These are phyloP conservation scores for Actinia equina DNA, from an alignment of 64 coral and sea anemone species.

Conservation along the genomic window DNA sequence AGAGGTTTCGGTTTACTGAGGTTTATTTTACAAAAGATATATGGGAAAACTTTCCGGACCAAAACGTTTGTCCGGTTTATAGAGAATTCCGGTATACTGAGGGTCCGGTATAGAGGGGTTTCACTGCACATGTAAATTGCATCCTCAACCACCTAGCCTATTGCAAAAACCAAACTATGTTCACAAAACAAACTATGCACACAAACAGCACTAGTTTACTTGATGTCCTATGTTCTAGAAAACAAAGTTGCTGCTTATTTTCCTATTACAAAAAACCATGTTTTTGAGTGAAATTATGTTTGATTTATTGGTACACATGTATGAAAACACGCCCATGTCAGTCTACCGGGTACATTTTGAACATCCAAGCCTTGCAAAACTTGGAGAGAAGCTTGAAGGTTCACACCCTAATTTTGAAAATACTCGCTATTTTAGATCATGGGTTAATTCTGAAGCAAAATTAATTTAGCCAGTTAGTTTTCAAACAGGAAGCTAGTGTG, in stretches of 20 bases:
- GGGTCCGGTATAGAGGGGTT: neutral
- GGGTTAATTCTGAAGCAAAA: conserved; percentile 74
- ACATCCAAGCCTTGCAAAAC: conserved; percentile 32
- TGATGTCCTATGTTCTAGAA: conserved; percentile 76
- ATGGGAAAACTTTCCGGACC: no score
- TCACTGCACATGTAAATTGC: conserved; percentile 6
- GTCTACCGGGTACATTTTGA: conserved; percentile 55
- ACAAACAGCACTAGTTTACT: conserved; percentile 53
- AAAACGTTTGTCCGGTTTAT: no score
- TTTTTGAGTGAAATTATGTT: conserved; percentile 52
- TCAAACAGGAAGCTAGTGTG: neutral
- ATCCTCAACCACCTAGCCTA: neutral
- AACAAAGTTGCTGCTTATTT: conserved; percentile 52
- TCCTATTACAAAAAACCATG: conserved; percentile 49
- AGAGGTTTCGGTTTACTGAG: no score
- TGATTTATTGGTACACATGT: conserved; percentile 52
- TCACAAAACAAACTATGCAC: conserved; percentile 23
- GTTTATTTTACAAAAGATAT: no score
- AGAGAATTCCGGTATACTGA: no score
- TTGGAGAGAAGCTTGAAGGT: conserved; percentile 59
- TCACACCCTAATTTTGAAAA: conserved; percentile 62
- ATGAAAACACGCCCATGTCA: conserved; percentile 49
- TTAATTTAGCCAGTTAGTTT: conserved; percentile 24
- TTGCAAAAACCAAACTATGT: conserved; percentile 19
- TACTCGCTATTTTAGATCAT: conserved; percentile 39